Base-by-base conservation (phyloP, 1,140 invertebrate genomes). In the Meloidogyne exigua region DNA sequence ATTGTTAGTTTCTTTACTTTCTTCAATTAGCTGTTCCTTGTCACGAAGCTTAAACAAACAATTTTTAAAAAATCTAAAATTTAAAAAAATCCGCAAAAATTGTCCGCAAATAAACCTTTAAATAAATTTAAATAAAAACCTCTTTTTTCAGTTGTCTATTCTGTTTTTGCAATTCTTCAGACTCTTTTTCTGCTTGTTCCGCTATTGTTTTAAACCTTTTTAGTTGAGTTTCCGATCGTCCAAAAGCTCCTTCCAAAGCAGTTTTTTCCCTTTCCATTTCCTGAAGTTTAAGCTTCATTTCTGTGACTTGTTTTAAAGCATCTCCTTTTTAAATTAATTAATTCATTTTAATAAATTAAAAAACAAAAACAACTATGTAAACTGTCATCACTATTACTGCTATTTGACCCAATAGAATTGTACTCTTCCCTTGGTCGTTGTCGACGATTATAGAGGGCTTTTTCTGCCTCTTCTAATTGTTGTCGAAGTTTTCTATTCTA, bases 191-290 rank as follows among this genome's bases (percentile, higher is more conserved):
- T 42, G 93, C 92, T 81, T 93, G 92, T 88, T 98, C 96, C 21
- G 94, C 92, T 32, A 93, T 92, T 72, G 93, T 92, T 88, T 95
- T 95, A 88, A 95, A 97, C 74, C 96, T 90, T 85, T 93, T 92
- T 64, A 98, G 92, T 91, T 98, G 95, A 87, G 93, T 94, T 88
- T 98, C 96, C 81, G 97, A 90, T 84, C 96, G 91, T 88, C 89
- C 87, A 83, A 90, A 89, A 80, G 85, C 88, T 79, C 89, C 89
- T 80, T 95, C 94, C 83, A 96, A 90, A 81, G 94, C 95, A 68
- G 93, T 93, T 84, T 95, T 93, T 89, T 98, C 95, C 88, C 96
- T 94, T 89, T 98, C 95, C 69, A 94, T 93, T 88, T 97, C 96
- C 89, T 96, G 95, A 81, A 96, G 91, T 87, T 95, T 93, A 87